Percentiles rank a stretch among this genome's conserved stretches.
Evolutionary conservation across 2,888 invertebrate species (phyloP).

Genomic region (Phortica magna): DNA sequence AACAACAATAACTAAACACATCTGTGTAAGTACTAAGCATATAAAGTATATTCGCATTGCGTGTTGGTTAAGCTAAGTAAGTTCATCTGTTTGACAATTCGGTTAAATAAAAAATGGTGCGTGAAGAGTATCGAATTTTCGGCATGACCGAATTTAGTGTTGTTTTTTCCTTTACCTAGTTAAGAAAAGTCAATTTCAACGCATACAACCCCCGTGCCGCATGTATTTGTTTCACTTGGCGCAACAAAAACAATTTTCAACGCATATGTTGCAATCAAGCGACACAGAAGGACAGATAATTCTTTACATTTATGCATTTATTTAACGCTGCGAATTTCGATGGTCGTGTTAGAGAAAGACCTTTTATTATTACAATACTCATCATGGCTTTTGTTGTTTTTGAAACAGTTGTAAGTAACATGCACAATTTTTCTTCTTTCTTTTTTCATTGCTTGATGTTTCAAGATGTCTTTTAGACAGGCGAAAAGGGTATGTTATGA

Average conservation of each 20-base stretch:
- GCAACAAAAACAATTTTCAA: conserved; percentile 10
- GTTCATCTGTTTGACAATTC: no score
- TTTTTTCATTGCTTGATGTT: neutral
- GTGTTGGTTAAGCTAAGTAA: no score
- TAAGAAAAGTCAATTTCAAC: conserved; percentile 41
- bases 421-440: neutral
- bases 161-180: conserved; percentile 20
- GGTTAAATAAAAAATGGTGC: no score
- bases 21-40: no score
- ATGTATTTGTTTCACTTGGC: conserved; percentile 21
- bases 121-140: no score
- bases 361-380: neutral
- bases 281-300: conserved; percentile 5
- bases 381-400: neutral
- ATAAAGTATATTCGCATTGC: no score
- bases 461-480: neutral
- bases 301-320: conserved; percentile 24
- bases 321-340: conserved; percentile 4
- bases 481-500: neutral
- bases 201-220: conserved; percentile 35
- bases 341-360: neutral
- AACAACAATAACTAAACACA: conserved; percentile 54
- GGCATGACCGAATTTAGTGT: neutral
- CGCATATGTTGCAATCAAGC: conserved; percentile 17
- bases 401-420: conserved; percentile 5